Percentiles rank a stretch among this genome's conserved stretches.
Evolutionary conservation across 2,888 invertebrate genomes (phyloP).

Genomic region (Thereva nobilitata): DNA sequence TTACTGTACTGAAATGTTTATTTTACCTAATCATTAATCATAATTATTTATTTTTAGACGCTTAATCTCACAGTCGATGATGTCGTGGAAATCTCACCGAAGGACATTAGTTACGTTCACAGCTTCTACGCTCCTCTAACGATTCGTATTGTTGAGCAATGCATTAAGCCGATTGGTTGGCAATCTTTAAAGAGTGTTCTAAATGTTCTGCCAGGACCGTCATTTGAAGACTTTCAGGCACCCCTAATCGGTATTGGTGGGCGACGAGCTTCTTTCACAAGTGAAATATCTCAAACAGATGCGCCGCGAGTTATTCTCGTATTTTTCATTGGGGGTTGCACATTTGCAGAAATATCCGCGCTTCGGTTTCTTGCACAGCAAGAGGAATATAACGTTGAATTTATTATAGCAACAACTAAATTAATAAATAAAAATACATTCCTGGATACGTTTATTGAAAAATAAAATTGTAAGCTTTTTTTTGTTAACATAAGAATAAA

Average conservation of each 20-base stretch:
- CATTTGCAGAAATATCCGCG: conserved; percentile 89
- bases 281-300: conserved; percentile 61
- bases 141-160: conserved; percentile 81
- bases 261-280: conserved; percentile 64
- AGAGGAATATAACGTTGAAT: conserved; percentile 84
- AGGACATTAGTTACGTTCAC: conserved; percentile 89
- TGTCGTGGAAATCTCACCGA: conserved; percentile 78
- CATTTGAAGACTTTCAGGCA: conserved; percentile 68
- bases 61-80: conserved; percentile 87
- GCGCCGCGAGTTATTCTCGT: conserved; percentile 73
- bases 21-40: background rate
- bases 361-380: conserved; percentile 74
- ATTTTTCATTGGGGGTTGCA: conserved; percentile 96
- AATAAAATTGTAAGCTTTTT: background rate
- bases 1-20: background rate
- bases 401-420: conserved; percentile 88
- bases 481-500: too few species aligned
- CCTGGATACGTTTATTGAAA: conserved; percentile 72
- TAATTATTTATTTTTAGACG: conserved; percentile 59
- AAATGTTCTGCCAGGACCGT: conserved; percentile 79
- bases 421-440: conserved; percentile 88
- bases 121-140: conserved; percentile 93
- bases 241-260: conserved; percentile 62
- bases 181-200: conserved; percentile 81
- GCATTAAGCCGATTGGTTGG: conserved; percentile 76